These are phyloP conservation scores for Macaria liturata DNA, from an alignment of 2,888 invertebrate genomes.

Conservation along the genomic window DNA sequence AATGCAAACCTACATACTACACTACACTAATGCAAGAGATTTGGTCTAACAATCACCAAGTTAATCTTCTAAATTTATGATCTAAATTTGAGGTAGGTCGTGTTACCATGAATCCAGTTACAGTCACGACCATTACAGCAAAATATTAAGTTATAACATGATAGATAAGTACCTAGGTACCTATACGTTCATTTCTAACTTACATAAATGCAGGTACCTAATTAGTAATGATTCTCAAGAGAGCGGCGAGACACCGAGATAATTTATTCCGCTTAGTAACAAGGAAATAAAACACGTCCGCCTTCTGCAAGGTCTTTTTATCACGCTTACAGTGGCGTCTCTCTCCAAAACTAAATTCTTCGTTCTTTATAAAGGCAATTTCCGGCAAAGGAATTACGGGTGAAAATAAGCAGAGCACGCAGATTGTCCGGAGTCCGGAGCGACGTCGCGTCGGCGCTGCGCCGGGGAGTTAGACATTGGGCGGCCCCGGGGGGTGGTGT, in stretches of 20 bases:
- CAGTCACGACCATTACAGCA: too few relatives aligned
- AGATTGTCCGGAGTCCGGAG: constrained; percentile 82
- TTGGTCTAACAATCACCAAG: too few relatives aligned
- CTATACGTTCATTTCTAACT: too few relatives aligned
- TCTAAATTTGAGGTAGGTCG: too few relatives aligned
- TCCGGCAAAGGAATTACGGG: constrained; percentile 81
- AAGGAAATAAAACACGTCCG: constrained; percentile 40
- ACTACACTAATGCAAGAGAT: too few relatives aligned
- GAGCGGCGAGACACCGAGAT: constrained; percentile 22
- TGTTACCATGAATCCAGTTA: too few relatives aligned
- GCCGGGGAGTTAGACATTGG: constrained; percentile 69
- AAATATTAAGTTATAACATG: too few relatives aligned
- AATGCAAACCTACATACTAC: too few relatives aligned
- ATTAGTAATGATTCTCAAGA: constrained; percentile 1
- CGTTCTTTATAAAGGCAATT: constrained; percentile 80
- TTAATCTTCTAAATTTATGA: too few relatives aligned
- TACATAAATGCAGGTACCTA: too few relatives aligned
- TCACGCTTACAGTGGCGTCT: constrained; percentile 50
- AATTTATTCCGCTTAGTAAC: constrained; percentile 32
- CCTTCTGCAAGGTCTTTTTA: constrained; percentile 51
- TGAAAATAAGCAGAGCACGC: constrained; percentile 83
- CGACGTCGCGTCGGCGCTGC: constrained; percentile 78
- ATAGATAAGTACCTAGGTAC: too few relatives aligned
- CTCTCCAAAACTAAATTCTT: constrained; percentile 65
- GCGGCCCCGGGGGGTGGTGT: constrained; percentile 64